Percentiles rank a stretch among this genome's conserved stretches.
phyloP scores from a whole-genome alignment of 92 coral and sea anemone species.

The Ricordea florida region DNA sequence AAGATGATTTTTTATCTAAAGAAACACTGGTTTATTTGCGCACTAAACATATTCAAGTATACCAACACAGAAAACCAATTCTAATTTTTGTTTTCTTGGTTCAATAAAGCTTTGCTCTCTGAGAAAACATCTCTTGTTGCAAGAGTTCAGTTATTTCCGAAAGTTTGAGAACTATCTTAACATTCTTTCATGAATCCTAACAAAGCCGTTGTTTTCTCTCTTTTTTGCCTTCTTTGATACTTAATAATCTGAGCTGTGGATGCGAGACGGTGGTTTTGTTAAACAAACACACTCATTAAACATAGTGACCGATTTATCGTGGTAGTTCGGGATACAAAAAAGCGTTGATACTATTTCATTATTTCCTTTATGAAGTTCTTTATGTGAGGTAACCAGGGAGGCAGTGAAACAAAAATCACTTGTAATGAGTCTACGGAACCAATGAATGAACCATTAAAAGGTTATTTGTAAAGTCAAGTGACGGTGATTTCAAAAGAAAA shows the following conservation, averaged over 20 bases:
- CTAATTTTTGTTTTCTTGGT: constrained; percentile 3
- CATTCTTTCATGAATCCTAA: no score
- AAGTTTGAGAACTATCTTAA: no score
- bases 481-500: no score
- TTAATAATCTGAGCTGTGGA: constrained; percentile 11
- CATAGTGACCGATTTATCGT: constrained; percentile 26
- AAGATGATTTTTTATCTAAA: constrained; percentile 20
- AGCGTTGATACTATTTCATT: constrained; percentile 64
- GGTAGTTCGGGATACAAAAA: constrained; percentile 76
- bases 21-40: constrained; percentile 47
- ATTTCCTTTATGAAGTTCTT: constrained; percentile 47
- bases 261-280: constrained; percentile 68
- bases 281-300: constrained; percentile 70
- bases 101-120: constrained; percentile 11
- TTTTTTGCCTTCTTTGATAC: not conserved
- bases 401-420: constrained; percentile 14
- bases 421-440: constrained; percentile 13
- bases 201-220: not conserved
- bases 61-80: constrained; percentile 31
- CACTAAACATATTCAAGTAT: constrained; percentile 37
- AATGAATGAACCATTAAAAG: constrained; percentile 6
- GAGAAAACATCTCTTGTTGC: no score
- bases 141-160: not conserved
- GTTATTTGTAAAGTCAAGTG: no score
- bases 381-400: constrained; percentile 21